Percentiles rank a stretch among this genome's conserved stretches.
These are phyloP conservation scores for Phengaris arion DNA, from an alignment of 2,888 invertebrate species.

Conservation along the genomic window DNA sequence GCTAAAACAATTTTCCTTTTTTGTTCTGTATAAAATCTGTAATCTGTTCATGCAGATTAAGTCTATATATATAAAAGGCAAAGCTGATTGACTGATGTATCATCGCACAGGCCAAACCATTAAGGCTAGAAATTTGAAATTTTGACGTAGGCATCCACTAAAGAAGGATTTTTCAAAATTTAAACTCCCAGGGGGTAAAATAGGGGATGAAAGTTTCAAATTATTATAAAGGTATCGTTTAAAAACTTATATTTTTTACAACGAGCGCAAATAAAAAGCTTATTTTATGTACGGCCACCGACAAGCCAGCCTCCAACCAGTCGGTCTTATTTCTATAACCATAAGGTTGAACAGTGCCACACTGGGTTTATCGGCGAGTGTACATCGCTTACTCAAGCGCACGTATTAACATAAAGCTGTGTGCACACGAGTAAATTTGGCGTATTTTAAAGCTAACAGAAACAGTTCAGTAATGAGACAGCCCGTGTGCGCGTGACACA, in stretches of 20 bases:
- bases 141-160: too few species aligned
- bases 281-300: background rate
- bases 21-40: background rate
- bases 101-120: too few species aligned
- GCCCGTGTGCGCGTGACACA: constrained; percentile 65
- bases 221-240: too few species aligned
- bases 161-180: too few species aligned
- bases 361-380: background rate
- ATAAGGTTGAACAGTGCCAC: background rate
- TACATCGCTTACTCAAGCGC: constrained; percentile 30
- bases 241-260: background rate
- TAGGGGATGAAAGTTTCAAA: too few species aligned
- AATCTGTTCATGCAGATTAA: background rate
- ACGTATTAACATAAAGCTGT: constrained; percentile 44
- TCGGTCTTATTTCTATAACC: background rate
- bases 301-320: too few species aligned
- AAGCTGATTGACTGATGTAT: too few species aligned
- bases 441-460: constrained; percentile 61
- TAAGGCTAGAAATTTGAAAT: too few species aligned
- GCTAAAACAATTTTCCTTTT: background rate
- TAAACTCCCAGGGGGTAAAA: too few species aligned
- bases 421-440: constrained; percentile 48
- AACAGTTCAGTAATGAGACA: constrained; percentile 71
- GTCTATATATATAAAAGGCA: too few species aligned
- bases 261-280: background rate